A percentile compares a stretch with the other conserved stretches of the same genome.
These are phyloP conservation scores for Triplophysa tibetana DNA, from an alignment of 2,113 vertebrate species.

Conservation along the genomic window DNA sequence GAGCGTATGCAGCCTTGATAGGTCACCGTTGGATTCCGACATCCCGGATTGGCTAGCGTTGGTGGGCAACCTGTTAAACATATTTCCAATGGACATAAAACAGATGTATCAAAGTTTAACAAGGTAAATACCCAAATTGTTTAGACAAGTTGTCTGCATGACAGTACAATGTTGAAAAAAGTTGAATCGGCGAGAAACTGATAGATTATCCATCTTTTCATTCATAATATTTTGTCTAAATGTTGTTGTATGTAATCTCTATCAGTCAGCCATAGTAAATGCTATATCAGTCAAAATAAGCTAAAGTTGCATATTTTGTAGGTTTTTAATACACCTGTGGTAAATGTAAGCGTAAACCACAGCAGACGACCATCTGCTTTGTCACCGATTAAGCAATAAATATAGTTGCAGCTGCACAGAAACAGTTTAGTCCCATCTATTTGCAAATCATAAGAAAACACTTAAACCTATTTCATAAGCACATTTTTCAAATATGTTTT, in stretches of 20 bases:
- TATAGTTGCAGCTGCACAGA: background rate
- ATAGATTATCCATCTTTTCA: background rate
- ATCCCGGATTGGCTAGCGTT: slow-evolving; percentile 73
- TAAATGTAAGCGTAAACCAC: slow-evolving; percentile 16
- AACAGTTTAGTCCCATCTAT: background rate
- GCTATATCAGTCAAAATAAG: slow-evolving; percentile 23
- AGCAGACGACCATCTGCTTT: slow-evolving; percentile 41
- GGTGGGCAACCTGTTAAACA: slow-evolving; percentile 78
- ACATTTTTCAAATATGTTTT: no score
- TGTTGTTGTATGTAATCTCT: background rate
- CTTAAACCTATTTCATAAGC: background rate
- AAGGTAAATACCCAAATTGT: no score
- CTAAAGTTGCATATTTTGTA: background rate
- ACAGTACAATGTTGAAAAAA: no score
- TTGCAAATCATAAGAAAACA: background rate
- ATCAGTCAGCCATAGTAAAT: background rate
- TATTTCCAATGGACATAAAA: background rate
- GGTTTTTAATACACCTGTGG: background rate
- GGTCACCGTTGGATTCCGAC: slow-evolving; percentile 82
- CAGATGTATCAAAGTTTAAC: no score
- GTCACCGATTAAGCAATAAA: slow-evolving; percentile 45
- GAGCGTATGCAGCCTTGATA: slow-evolving; percentile 90
- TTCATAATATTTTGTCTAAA: background rate
- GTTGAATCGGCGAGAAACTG: no score
- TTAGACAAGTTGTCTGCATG: no score